Evolutionary conservation across 2,797 vertebrate genomes (phyloP).

Genomic region (Sebastes taczanowskii): DNA sequence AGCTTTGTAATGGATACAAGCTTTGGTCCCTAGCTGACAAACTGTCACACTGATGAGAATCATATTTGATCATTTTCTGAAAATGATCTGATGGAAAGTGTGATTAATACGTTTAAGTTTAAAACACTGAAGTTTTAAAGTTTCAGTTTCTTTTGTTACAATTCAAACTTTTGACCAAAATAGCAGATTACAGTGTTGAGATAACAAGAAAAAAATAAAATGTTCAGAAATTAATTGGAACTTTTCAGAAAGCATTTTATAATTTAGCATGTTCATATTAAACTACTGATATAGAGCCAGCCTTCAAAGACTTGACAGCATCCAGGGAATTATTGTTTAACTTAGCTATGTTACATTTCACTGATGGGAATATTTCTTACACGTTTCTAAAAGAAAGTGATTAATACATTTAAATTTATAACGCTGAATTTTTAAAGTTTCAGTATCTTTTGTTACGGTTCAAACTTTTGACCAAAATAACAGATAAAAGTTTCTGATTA

Average conservation of each 20-base stretch:
- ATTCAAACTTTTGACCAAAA: conserved; percentile 6
- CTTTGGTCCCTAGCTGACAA: conserved; percentile 19
- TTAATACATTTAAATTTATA: conserved; percentile 10
- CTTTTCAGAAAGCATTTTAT: conserved; percentile 2
- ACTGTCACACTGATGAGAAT: conserved; percentile 19
- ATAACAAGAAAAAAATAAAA: background rate
- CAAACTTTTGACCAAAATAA: conserved; percentile 3
- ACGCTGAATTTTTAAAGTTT: background rate
- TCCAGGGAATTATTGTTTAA: background rate
- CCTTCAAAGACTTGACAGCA: conserved; percentile 1
- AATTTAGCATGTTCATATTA: conserved; percentile 7
- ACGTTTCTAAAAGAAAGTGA: conserved; percentile 16
- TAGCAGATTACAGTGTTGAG: background rate
- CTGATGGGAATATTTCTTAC: conserved; percentile 14
- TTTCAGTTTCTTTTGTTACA: background rate
- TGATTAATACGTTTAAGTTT: conserved; percentile 14
- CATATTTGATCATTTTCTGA: background rate
- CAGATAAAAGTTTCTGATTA: background rate
- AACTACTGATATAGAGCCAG: background rate
- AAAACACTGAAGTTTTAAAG: background rate
- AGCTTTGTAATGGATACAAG: background rate
- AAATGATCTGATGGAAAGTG: background rate
- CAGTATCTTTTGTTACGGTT: background rate
- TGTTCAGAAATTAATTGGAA: conserved; percentile 23
- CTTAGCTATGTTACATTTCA: conserved; percentile 10